Base-by-base conservation (phyloP, 2,888 invertebrate genomes). In the Torymus tubicola region DNA sequence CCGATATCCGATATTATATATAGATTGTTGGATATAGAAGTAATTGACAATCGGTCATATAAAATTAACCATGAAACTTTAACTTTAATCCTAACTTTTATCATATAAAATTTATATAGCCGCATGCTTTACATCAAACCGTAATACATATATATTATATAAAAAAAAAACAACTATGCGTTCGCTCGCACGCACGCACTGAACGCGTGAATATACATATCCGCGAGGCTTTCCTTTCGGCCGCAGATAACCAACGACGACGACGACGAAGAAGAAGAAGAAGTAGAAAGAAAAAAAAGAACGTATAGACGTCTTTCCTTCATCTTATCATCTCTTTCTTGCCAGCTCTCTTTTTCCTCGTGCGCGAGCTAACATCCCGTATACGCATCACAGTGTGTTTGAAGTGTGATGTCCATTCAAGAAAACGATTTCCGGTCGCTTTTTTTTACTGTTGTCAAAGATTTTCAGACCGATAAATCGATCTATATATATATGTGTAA, bases 131-230 rank as follows among this genome's bases (percentile, higher is more conserved):
- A 31, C 31, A 3, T 8, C 31, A 8, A 31, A 31, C 3, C 31
- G 0, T 53, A 67, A 0, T 53, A 14, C 52, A 21, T 5, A 18
- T 67, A 52, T 67, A 13, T 67, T 67, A 52, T n/a, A n/a, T n/a
- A n/a, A n/a, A n/a, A 67, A 52, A 67, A 52, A 50, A 8, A 52
- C 31, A 24, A 2, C 16, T 21, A 21, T 67, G 24, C 31, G 69
- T 13, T 53, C 24, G n/a, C 8, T 57, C 53, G 13, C 11, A 2
- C 16, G 58, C 70, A 70, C 60, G 60, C 70, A 21, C 16, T 57
- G 10, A 18, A 16, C 31, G 52, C 72, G 72, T 72, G 72, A 12
- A 31, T 31, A 31, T 31, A 2, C 31, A n/a, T n/a, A 31, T 70
- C 18, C 16, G 1, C 42, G 16, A n/a, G 16, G 18, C 12, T 11